Base-by-base conservation (phyloP, 2,113 vertebrate genomes). In the Onychostoma macrolepis region DNA sequence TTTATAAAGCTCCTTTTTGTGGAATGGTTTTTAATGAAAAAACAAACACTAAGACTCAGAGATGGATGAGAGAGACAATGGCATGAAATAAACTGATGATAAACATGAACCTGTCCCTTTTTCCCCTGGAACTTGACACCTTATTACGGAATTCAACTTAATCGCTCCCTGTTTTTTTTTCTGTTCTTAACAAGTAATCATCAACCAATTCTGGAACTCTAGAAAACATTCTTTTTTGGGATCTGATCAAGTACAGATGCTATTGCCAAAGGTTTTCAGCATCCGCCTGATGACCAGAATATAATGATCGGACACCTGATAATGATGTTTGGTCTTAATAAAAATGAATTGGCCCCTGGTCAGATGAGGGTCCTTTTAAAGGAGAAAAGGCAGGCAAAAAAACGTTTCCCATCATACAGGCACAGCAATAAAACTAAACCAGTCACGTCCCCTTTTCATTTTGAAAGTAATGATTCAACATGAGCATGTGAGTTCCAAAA, bases 21-120 rank as follows among this genome's bases (percentile, higher is more conserved):
- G 61, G 67, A 87, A 33, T 74, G 77, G 65, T 82, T 43, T 56
- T 2, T 6, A 81, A 12, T 81, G 12, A 41, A 74, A 67, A 74
- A 56, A 4, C 41, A 58, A 26, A 67, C 43, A 85, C 53, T 28
- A 33, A 61, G n/a, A 33, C 38, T 12, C 17, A 48, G 1, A 36
- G 1, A n/a, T 43, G 12, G 53, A 77, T 48, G 13, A 77, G 26
- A 7, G 8, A 78, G 53, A 48, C 3, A 17, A 77, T 19, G 26
- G 53, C 24, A 56, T 41, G 19, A 36, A 71, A 71, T 36, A 45
- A 81, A 74, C 9, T 9, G n/a, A 26, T 30, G 21, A 86, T 33
- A 50, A 80, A 38, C 12, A 80, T 45, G 50, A 80, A 38, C 12
- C 13, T 77, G 13, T 77, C 21, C 75, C 43, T 77, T 50, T 8